These are phyloP conservation scores for Pseudococcus jackbeardsleyi DNA, from an alignment of 2,888 invertebrate genomes.

Conservation along the genomic window DNA sequence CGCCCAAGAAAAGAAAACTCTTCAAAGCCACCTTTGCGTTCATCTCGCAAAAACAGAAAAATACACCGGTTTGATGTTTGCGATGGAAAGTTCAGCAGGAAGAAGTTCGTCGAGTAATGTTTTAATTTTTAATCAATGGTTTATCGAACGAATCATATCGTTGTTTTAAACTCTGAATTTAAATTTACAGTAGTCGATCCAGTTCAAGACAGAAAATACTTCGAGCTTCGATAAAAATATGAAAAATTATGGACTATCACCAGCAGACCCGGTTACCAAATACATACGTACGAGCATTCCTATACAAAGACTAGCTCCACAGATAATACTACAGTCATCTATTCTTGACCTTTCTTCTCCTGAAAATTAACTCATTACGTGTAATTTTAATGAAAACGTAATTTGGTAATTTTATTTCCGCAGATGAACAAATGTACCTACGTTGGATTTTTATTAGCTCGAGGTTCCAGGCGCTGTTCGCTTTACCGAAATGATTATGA, in stretches of 20 bases:
- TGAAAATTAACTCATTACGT: constrained; percentile 34
- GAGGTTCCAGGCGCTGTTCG: constrained; percentile 18
- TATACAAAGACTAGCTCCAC: background rate
- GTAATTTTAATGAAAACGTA: constrained; percentile 31
- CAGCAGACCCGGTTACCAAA: background rate
- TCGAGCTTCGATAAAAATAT: no score
- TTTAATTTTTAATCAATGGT: background rate
- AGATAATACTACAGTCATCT: background rate
- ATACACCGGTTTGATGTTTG: background rate
- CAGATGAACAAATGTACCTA: constrained; percentile 35
- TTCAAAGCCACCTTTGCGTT: background rate
- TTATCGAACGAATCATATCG: background rate
- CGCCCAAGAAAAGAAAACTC: background rate
- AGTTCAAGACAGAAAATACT: background rate
- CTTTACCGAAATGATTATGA: constrained; percentile 57
- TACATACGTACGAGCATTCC: background rate
- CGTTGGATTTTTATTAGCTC: constrained; percentile 1
- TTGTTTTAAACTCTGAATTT: background rate
- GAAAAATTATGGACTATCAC: background rate
- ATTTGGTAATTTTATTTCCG: constrained; percentile 41
- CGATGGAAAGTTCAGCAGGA: background rate
- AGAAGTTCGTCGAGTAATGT: background rate
- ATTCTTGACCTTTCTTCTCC: background rate
- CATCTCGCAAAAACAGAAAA: background rate
- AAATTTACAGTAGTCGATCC: background rate